Percentiles rank a stretch among this genome's conserved stretches.
These are phyloP conservation scores for Chrysolina americana DNA, from an alignment of 2,888 invertebrate genomes.

Conservation along the genomic window DNA sequence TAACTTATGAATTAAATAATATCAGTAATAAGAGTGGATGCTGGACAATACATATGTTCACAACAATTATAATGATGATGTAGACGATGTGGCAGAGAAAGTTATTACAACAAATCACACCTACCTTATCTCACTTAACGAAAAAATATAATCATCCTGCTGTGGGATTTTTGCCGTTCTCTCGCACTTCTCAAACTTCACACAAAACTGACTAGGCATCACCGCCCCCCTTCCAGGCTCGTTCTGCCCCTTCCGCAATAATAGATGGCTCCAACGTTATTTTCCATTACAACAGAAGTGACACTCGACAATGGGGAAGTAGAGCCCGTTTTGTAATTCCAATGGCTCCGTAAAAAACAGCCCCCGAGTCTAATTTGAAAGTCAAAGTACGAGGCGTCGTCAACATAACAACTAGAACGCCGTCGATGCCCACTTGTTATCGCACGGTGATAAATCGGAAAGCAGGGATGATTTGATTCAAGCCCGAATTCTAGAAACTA, in stretches of 20 bases:
- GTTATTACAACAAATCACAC: too few species aligned
- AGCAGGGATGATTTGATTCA: not conserved
- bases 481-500: not conserved
- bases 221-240: constrained; percentile 16
- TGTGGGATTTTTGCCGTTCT: not conserved
- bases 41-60: too few species aligned
- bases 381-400: constrained; percentile 62
- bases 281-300: constrained; percentile 59
- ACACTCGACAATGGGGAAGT: constrained; percentile 54
- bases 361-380: constrained; percentile 62
- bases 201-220: not conserved
- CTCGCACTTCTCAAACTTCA: not conserved
- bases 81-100: too few species aligned
- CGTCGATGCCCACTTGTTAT: constrained; percentile 20
- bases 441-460: constrained; percentile 1
- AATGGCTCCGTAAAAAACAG: constrained; percentile 55
- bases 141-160: too few species aligned
- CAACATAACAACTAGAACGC: constrained; percentile 51
- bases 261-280: constrained; percentile 49
- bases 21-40: too few species aligned
- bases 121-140: too few species aligned
- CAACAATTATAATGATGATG: too few species aligned
- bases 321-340: constrained; percentile 58
- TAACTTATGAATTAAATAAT: too few species aligned
- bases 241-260: constrained; percentile 45